phyloP scores from a whole-genome alignment of 2,113 vertebrate species.

The Myotis davidii region DNA sequence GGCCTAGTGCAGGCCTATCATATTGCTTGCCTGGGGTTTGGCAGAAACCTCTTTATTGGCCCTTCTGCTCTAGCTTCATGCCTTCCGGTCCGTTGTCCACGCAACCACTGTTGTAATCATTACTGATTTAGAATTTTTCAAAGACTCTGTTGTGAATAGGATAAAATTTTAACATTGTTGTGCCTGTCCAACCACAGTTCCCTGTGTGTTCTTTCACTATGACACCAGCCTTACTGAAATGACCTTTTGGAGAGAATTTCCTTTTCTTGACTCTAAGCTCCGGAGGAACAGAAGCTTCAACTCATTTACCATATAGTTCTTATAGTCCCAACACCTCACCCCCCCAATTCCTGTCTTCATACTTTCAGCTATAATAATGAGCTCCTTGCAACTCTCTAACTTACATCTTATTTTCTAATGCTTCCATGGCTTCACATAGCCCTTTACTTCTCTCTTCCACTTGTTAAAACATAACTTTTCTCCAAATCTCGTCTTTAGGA shows the following conservation, averaged over 20 bases:
- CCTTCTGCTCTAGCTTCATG: neutral
- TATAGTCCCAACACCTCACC: neutral
- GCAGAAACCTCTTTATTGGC: neutral
- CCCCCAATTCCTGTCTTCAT: neutral
- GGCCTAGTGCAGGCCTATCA: neutral
- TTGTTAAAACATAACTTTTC: neutral
- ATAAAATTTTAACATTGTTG: neutral
- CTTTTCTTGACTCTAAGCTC: neutral
- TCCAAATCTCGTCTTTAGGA: neutral
- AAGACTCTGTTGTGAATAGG: neutral
- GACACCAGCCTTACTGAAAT: neutral
- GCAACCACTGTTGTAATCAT: neutral
- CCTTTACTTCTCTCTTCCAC: neutral
- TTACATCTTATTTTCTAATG: neutral
- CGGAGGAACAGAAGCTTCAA: neutral
- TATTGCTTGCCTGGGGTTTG: neutral
- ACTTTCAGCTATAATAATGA: neutral
- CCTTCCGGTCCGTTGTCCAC: neutral
- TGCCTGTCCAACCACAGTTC: neutral
- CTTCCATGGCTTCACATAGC: neutral
- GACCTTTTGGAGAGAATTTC: neutral
- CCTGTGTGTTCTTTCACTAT: neutral
- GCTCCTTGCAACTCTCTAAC: neutral
- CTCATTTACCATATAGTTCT: neutral
- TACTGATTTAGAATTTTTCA: constrained; percentile 20